A percentile compares a stretch with the other conserved stretches of the same genome.
Conservation (phyloP, 2,113 vertebrate genomes). For the Lasiurus borealis region DNA sequence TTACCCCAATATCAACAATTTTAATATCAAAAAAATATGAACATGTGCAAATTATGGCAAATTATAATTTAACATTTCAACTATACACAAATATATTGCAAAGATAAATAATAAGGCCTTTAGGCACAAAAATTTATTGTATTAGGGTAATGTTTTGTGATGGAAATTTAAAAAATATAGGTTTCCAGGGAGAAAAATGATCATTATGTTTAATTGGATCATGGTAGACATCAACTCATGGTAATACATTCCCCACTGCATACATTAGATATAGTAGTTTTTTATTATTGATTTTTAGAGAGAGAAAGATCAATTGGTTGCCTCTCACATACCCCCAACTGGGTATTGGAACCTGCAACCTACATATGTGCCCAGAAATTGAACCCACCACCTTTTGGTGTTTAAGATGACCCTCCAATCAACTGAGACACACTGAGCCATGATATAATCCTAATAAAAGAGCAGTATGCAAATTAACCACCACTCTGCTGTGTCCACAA, state of each 20-base stretch:
- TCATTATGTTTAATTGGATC: not conserved
- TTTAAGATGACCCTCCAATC: not conserved
- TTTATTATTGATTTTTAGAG: not conserved
- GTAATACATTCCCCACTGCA: not conserved
- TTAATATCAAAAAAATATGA: not conserved
- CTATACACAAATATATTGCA: not conserved
- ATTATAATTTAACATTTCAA: constrained; percentile 15
- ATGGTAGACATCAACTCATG: not conserved
- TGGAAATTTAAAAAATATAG: not conserved
- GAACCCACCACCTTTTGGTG: not conserved
- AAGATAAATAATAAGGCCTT: not conserved
- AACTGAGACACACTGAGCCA: not conserved
- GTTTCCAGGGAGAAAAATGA: not conserved
- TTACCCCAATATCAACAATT: not conserved
- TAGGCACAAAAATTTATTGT: constrained; percentile 46
- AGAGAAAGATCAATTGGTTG: not conserved
- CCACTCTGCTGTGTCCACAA: too few relatives aligned
- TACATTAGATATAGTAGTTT: not conserved
- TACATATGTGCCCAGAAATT: not conserved
- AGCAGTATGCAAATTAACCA: too few relatives aligned
- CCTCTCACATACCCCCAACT: not conserved
- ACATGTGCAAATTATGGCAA: not conserved
- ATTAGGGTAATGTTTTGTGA: not conserved
- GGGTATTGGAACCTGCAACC: not conserved
- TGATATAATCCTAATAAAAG: too few relatives aligned